phyloP scores from a whole-genome alignment of 64 coral and sea anemone species.

The Montipora sp. region DNA sequence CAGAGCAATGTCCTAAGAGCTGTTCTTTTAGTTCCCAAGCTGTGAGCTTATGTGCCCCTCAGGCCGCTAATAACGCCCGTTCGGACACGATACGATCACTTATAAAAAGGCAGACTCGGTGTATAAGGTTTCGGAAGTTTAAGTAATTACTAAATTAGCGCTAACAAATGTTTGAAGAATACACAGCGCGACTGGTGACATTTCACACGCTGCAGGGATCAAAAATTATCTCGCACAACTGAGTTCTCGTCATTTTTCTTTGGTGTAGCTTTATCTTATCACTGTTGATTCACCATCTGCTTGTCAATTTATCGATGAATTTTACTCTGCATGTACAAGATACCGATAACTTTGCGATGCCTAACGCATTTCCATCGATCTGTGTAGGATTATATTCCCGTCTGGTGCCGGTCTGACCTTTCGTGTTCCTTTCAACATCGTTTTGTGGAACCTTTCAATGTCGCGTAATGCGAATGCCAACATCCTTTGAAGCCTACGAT shows the following conservation, averaged over 20 bases:
- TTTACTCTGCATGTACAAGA: slow-evolving; percentile 14
- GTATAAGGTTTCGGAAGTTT: slow-evolving; percentile 42
- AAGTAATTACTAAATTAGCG: slow-evolving; percentile 28
- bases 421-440: not conserved
- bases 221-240: not conserved
- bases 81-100: not conserved
- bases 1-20: not conserved
- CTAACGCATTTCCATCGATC: not conserved
- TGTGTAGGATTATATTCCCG: slow-evolving; percentile 14
- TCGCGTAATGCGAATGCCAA: not conserved
- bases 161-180: slow-evolving; percentile 23
- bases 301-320: not conserved
- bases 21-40: not conserved
- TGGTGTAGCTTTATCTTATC: not conserved
- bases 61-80: not conserved
- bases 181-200: not conserved
- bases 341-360: not conserved
- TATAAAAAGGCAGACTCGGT: not conserved
- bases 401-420: slow-evolving; percentile 33
- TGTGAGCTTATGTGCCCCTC: not conserved
- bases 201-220: not conserved
- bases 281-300: not conserved
- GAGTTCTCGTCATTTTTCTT: slow-evolving; percentile 1
- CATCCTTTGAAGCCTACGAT: not conserved
- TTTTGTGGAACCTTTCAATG: not conserved